Evolutionary conservation across 2,113 vertebrate genomes (phyloP), one percentile per base, ranked within the genome.

Genomic region (Spheniscus mendiculus): DNA sequence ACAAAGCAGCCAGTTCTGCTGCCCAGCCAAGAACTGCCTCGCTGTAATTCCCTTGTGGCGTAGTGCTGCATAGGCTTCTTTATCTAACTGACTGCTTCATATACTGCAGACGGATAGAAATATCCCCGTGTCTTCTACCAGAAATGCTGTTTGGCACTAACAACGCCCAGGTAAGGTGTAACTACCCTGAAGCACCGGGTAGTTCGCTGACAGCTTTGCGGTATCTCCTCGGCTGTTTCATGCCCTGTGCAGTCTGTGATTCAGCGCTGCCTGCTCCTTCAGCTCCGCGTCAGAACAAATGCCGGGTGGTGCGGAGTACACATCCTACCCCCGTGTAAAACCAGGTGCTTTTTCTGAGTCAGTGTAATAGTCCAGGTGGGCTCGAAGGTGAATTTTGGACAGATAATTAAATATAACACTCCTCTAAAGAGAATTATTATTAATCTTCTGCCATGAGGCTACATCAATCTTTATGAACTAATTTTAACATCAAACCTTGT

Each of bases 351-450:
- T 17, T 65, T 93, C 92, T 88, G 30, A 89, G 96, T 45, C 86
- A 79, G 56, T 36, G 8, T 25, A 81, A 87, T 72, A 72, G 34
- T 14, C 59, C 40, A 56, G 50, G 42, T 11, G 20, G 66, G 25
- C 93, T 96, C 16, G 0, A 73, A 90, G 58, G 83, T 90, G 89
- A 93, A 96, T 96, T 97, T 80, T 91, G 70, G 83, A 69, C 69
- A 93, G 52, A 69, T 73, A 83, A 96, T 87, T 94, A 90, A 94
- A 85, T 77, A 86, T 27, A 96, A 93, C 13, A 45, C 52, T 93
- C 76, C 32, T 83, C 45, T 72, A 50, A 94, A 95, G 17, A 93
- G n/a, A 93, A 80, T 13, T 5, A 80, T 95, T 96, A 96, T 79
- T 73, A 93, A 93, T 84, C 71, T 52, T 66, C 53, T 79, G 78